phyloP scores from a whole-genome alignment of 1,140 invertebrate genomes.

The Diprion similis region DNA sequence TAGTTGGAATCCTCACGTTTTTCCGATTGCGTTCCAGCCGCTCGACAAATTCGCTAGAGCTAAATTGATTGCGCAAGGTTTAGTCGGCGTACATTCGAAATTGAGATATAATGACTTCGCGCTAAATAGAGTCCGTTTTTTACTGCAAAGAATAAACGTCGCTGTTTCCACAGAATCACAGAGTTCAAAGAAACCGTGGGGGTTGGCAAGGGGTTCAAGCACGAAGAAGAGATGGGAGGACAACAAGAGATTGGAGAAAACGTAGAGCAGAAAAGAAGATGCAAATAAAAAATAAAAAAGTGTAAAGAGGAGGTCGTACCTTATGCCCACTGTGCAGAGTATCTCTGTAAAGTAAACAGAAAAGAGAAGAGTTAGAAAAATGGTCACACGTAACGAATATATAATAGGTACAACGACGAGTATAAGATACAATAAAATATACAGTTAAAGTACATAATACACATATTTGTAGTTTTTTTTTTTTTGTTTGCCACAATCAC shows the following conservation, averaged over 20 bases:
- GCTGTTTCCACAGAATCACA: neutral
- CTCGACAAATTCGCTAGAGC: too few species aligned
- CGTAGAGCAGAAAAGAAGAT: neutral
- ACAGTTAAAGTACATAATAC: too few species aligned
- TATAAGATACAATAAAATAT: too few species aligned
- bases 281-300: conserved; percentile 29
- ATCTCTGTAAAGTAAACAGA: conserved; percentile 61
- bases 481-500: too few species aligned
- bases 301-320: conserved; percentile 47
- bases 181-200: conserved; percentile 30
- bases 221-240: neutral
- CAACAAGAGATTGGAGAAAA: neutral
- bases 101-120: too few species aligned
- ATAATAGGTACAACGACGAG: neutral
- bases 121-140: too few species aligned
- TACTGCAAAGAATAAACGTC: too few species aligned
- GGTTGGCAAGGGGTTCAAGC: neutral
- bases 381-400: conserved; percentile 26
- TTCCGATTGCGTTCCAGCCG: too few species aligned
- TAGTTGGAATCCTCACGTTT: neutral
- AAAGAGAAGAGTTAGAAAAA: conserved; percentile 58
- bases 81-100: too few species aligned
- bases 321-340: conserved; percentile 60
- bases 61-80: too few species aligned
- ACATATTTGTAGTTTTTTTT: too few species aligned